Percentiles rank a stretch among this genome's conserved stretches.
These are phyloP conservation scores for Parazoanthus swiftii DNA, from an alignment of 92 coral and sea anemone genomes.

Conservation along the genomic window DNA sequence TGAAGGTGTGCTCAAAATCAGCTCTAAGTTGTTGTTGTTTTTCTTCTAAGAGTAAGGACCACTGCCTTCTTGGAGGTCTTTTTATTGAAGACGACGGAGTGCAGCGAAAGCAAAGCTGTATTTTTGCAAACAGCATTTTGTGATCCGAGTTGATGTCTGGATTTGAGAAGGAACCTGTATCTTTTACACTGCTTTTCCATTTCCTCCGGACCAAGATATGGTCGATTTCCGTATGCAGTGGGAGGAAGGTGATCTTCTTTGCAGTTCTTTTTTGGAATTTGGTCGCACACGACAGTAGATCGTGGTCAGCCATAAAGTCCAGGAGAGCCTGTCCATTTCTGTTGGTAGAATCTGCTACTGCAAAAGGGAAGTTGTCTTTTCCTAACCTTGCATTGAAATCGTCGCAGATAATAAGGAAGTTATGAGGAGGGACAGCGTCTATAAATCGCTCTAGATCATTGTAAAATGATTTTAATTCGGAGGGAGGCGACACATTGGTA, in stretches of 20 bases:
- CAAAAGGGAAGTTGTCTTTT: conserved; percentile 5
- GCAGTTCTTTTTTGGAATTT: neutral
- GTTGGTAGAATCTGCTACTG: neutral
- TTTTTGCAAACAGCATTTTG: neutral
- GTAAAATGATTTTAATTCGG: neutral
- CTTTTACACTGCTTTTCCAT: conserved; percentile 9
- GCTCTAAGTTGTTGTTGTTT: neutral
- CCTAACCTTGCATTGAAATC: conserved; percentile 17
- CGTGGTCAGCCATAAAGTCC: neutral
- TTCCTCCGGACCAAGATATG: neutral
- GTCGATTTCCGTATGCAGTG: neutral
- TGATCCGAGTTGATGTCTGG: conserved; percentile 8
- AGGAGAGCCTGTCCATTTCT: conserved; percentile 17
- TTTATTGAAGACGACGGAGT: neutral
- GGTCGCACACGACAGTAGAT: conserved; percentile 9
- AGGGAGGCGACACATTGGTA: neutral
- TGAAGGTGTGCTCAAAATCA: neutral
- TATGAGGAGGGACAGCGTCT: conserved; percentile 6
- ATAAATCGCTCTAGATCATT: neutral
- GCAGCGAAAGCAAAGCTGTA: neutral
- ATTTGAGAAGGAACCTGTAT: conserved; percentile 7
- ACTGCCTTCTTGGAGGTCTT: neutral
- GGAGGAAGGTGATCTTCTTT: neutral
- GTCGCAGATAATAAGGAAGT: conserved; percentile 4
- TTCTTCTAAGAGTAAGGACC: conserved; percentile 3